Evolutionary conservation across 1,140 invertebrate species (phyloP).

Genomic region (Drosophila rufa): DNA sequence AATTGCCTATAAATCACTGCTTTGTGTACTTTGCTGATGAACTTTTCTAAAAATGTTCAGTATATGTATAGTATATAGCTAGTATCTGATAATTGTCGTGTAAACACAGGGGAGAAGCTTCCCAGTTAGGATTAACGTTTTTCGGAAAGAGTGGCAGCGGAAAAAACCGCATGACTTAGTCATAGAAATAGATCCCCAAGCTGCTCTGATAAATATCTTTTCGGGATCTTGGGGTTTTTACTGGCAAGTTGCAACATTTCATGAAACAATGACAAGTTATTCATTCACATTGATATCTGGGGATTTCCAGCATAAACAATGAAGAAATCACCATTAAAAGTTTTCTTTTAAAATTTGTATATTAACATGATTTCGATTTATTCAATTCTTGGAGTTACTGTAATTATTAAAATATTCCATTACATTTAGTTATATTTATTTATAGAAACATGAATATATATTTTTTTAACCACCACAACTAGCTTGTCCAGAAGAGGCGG

Average conservation of each 20-base stretch:
- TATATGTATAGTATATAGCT: neutral
- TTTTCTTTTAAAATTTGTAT: no score
- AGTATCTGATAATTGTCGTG: slow-evolving; percentile 23
- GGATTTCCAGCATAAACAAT: neutral
- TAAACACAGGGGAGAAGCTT: slow-evolving; percentile 13
- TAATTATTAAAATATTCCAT: neutral
- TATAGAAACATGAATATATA: no score
- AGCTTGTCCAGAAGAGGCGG: neutral
- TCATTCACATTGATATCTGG: neutral
- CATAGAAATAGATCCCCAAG: slow-evolving; percentile 18
- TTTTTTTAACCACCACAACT: neutral
- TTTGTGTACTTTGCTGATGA: slow-evolving; percentile 11
- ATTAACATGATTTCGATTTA: no score
- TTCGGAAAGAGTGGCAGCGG: slow-evolving; percentile 21
- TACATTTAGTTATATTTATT: neutral
- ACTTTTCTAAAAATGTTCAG: neutral
- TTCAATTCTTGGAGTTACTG: no score
- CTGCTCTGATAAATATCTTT: neutral
- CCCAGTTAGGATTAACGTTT: slow-evolving; percentile 1
- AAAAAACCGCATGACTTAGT: slow-evolving; percentile 30
- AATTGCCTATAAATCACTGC: slow-evolving; percentile 15
- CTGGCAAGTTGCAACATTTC: neutral
- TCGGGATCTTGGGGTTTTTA: neutral
- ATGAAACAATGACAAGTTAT: neutral
- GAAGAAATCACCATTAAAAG: no score